phyloP scores from a whole-genome alignment of 2,797 vertebrate genomes.

The Benthosema pterotum region DNA sequence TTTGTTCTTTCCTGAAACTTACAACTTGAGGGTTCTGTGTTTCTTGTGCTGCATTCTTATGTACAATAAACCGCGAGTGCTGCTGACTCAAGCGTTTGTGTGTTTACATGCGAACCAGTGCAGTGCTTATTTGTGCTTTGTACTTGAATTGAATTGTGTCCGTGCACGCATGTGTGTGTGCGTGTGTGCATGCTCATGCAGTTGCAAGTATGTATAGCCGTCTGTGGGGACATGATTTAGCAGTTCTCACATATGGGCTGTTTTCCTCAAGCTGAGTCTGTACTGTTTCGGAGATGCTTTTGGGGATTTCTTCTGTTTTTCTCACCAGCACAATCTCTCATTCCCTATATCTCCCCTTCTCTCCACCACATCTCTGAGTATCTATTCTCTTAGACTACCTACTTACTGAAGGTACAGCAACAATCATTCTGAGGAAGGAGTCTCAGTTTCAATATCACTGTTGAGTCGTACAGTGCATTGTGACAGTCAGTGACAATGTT shows the following conservation, averaged over 20 bases:
- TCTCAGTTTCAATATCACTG: not conserved
- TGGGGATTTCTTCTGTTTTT: slow-evolving; percentile 26
- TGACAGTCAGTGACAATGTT: not conserved
- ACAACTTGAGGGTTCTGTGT: slow-evolving; percentile 62
- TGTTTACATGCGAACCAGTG: slow-evolving; percentile 7
- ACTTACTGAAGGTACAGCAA: slow-evolving; percentile 2
- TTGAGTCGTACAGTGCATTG: not conserved
- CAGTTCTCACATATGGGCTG: slow-evolving; percentile 53
- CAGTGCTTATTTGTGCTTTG: not conserved
- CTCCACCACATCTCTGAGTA: slow-evolving; percentile 14
- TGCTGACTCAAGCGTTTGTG: slow-evolving; percentile 60
- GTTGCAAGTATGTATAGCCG: too few species aligned
- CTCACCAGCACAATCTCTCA: slow-evolving; percentile 22
- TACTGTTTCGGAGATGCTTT: slow-evolving; percentile 46
- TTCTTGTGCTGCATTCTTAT: slow-evolving; percentile 49
- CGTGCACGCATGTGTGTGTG: not conserved
- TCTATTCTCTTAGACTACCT: slow-evolving; percentile 21
- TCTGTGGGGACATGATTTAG: slow-evolving; percentile 67
- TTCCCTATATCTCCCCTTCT: slow-evolving; percentile 12
- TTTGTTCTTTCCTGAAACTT: slow-evolving; percentile 64
- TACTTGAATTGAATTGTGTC: not conserved
- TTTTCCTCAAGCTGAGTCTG: slow-evolving; percentile 53
- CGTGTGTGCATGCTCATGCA: slow-evolving; percentile 11
- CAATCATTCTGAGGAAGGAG: not conserved
- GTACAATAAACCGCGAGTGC: slow-evolving; percentile 53